These are phyloP conservation scores for Eupristina koningsbergeri DNA, from an alignment of 1,140 invertebrate species.

Conservation along the genomic window DNA sequence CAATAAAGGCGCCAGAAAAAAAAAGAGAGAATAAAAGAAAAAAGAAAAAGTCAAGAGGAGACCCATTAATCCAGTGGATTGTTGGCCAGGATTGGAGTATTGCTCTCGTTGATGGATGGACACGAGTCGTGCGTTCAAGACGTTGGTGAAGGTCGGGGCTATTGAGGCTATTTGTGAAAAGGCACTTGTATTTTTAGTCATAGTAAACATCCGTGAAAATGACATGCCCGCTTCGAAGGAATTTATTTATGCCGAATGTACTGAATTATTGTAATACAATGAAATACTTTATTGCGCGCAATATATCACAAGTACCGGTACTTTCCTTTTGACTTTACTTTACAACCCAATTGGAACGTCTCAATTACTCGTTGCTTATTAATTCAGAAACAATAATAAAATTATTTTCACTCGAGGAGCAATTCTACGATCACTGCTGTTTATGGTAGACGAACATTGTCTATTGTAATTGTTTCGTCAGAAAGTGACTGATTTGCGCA, in stretches of 20 bases:
- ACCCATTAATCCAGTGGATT: too few species aligned
- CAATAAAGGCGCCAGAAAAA: too few species aligned
- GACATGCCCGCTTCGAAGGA: not conserved
- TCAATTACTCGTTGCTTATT: not conserved
- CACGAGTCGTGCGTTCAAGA: not conserved
- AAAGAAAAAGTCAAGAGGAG: too few species aligned
- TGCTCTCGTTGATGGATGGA: not conserved
- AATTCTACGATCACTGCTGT: too few species aligned
- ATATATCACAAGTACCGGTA: not conserved
- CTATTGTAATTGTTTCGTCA: too few species aligned
- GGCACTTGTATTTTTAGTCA: constrained; percentile 17
- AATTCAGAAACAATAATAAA: too few species aligned
- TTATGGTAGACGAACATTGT: too few species aligned
- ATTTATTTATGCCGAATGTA: not conserved
- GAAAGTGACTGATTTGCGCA: too few species aligned
- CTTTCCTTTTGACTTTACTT: not conserved
- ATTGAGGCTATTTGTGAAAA: constrained; percentile 29
- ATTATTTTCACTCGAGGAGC: too few species aligned
- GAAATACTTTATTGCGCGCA: not conserved
- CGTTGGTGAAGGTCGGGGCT: constrained; percentile 17
- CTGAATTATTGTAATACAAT: not conserved
- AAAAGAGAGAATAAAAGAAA: too few species aligned
- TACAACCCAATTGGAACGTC: not conserved
- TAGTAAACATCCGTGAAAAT: constrained; percentile 12
- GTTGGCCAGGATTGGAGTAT: not conserved